Conservation (phyloP, 2,888 invertebrate genomes). For the Metallyticus violacea region DNA sequence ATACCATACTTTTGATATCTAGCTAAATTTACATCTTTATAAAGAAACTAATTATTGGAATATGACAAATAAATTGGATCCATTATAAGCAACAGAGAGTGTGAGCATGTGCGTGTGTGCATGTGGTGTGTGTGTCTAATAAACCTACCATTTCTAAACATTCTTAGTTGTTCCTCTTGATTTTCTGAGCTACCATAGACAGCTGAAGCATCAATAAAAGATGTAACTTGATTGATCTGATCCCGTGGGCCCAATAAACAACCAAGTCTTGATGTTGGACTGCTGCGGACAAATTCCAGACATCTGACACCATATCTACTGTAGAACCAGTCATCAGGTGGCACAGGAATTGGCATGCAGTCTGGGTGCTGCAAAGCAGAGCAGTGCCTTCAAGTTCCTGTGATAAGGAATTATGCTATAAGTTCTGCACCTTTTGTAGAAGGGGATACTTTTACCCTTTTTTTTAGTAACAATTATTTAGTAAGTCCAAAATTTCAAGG, state of each 20-base stretch:
- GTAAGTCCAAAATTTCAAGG: too few relatives aligned
- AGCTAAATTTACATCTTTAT: too few relatives aligned
- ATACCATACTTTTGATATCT: too few relatives aligned
- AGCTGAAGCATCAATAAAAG: slow-evolving; percentile 77
- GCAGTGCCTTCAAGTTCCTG: background rate
- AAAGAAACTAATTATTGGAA: too few relatives aligned
- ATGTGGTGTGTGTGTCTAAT: too few relatives aligned
- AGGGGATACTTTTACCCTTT: background rate
- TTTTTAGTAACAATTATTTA: too few relatives aligned
- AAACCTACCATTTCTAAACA: slow-evolving; percentile 67
- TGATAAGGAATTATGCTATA: background rate
- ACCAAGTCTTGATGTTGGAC: slow-evolving; percentile 74
- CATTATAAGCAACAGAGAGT: too few relatives aligned
- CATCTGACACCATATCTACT: slow-evolving; percentile 69
- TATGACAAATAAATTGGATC: too few relatives aligned
- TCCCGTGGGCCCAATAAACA: slow-evolving; percentile 81
- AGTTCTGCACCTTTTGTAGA: background rate
- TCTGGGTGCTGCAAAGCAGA: slow-evolving; percentile 68
- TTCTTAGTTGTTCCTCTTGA: slow-evolving; percentile 69
- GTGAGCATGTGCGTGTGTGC: too few relatives aligned
- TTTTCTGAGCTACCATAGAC: slow-evolving; percentile 76
- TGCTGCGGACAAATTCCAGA: slow-evolving; percentile 79
- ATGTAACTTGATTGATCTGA: slow-evolving; percentile 81
- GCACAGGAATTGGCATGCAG: slow-evolving; percentile 77
- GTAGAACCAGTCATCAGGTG: slow-evolving; percentile 69